Conservation (phyloP, 2,113 vertebrate genomes). For the Nothoprocta perdicaria region DNA sequence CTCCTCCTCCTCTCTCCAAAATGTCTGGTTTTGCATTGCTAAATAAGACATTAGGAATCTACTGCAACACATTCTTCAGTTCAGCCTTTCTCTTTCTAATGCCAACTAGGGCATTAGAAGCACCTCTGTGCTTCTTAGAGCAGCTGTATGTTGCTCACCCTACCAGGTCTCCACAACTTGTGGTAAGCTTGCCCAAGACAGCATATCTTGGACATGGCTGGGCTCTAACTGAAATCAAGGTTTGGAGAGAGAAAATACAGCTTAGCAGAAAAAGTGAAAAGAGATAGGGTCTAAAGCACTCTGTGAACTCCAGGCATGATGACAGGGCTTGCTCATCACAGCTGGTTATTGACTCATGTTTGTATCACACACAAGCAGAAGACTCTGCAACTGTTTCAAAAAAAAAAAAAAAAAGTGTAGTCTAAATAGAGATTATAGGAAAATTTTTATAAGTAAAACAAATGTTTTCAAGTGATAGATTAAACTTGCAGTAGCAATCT, state of each 20-base stretch:
- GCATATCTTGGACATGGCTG: background rate
- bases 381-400: background rate
- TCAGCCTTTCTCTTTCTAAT: background rate
- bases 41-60: background rate
- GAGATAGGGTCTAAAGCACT: background rate
- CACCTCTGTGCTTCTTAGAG: background rate
- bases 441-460: fast-evolving
- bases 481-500: background rate
- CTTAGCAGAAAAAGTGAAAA: background rate
- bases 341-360: background rate
- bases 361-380: background rate
- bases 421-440: background rate
- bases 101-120: background rate
- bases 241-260: background rate
- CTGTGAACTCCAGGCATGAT: background rate
- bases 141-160: background rate
- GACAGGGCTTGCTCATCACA: background rate
- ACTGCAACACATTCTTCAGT: background rate
- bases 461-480: background rate
- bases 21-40: background rate
- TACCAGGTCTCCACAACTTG: background rate
- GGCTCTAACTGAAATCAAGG: background rate
- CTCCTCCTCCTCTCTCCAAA: background rate
- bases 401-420: background rate
- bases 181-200: background rate